Evolutionary conservation across 1,140 invertebrate genomes (phyloP), one percentile per base, ranked within the genome.

Genomic region (Anagrus nilaparvatae): DNA sequence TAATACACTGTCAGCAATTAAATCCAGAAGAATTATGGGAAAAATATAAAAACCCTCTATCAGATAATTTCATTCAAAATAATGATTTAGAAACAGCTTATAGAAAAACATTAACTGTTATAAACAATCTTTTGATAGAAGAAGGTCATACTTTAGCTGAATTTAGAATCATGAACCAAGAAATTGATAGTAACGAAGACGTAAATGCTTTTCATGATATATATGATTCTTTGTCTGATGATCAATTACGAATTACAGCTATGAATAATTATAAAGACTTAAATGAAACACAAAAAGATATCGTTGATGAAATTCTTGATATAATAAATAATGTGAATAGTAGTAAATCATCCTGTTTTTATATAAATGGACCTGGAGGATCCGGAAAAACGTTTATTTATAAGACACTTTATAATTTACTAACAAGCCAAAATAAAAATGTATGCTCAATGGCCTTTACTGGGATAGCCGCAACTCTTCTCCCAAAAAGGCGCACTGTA

Each of bases 391-490:
- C 36, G 9, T 33, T 23, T 4, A 19, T 49, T 16, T 32, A 50
- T 13, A 39, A 38, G n/a, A 40, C 39, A 7, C 31, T 42, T 16
- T 42, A 35, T 25, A 12, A 34, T 19, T 34, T 42, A 34, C 5
- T 42, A 24, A 33, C 13, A 34, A 20, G 30, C 20, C 32, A 18
- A 34, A 13, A 34, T 34, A 33, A 27, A 10, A 25, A 12, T 23
- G 20, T 41, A 17, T 13, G 19, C 21, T 10, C 29, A 1, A 44
- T 29, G 42, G 46, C 49, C 4, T 40, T 24, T 44, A 34, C 49
- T 12, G 48, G 50, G 7, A 51, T 53, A 14, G 52, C 51, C 12
- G 50, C 53, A n/a, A 49, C 41, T 31, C 32, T 49, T 19, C 38
- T 51, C n/a, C 49, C 49, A 28, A 44, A 50, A 35, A 46, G 46